These are phyloP conservation scores for Siphamia tubifer DNA, from an alignment of 2,113 vertebrate species.

Conservation along the genomic window DNA sequence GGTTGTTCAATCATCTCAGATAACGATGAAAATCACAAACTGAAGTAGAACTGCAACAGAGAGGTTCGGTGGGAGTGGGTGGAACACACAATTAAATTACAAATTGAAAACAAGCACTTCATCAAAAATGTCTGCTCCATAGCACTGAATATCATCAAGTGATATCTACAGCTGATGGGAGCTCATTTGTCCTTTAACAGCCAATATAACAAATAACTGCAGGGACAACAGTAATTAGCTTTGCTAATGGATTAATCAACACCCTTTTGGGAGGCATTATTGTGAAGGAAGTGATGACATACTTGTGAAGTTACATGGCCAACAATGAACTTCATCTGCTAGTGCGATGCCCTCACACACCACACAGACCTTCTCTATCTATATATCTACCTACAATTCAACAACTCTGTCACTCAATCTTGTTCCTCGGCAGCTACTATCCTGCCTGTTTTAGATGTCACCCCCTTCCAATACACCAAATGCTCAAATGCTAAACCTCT, in stretches of 20 bases:
- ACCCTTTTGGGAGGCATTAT: slow-evolving; percentile 23
- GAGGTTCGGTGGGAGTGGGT: slow-evolving; percentile 8
- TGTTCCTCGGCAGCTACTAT: no score
- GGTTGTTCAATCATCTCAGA: slow-evolving; percentile 23
- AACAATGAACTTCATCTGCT: slow-evolving; percentile 23
- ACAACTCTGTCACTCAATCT: no score
- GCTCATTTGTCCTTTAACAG: slow-evolving; percentile 8
- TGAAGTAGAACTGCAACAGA: slow-evolving; percentile 14
- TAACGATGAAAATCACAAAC: slow-evolving; percentile 39
- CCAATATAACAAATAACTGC: slow-evolving; percentile 34
- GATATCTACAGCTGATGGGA: slow-evolving; percentile 13
- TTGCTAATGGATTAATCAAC: slow-evolving; percentile 54
- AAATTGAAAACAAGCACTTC: slow-evolving; percentile 25
- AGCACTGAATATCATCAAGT: not conserved
- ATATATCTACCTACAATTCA: no score
- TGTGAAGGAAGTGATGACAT: slow-evolving; percentile 28
- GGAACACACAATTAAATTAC: slow-evolving; percentile 26
- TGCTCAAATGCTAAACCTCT: no score
- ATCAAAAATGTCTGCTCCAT: slow-evolving; percentile 20
- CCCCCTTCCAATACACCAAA: no score
- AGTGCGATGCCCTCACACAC: not conserved
- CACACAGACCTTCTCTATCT: no score
- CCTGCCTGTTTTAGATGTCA: no score
- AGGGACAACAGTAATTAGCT: slow-evolving; percentile 33
- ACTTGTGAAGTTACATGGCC: slow-evolving; percentile 30